Base-by-base conservation (phyloP, 2,797 vertebrate species). In the Apodemus agrarius region DNA sequence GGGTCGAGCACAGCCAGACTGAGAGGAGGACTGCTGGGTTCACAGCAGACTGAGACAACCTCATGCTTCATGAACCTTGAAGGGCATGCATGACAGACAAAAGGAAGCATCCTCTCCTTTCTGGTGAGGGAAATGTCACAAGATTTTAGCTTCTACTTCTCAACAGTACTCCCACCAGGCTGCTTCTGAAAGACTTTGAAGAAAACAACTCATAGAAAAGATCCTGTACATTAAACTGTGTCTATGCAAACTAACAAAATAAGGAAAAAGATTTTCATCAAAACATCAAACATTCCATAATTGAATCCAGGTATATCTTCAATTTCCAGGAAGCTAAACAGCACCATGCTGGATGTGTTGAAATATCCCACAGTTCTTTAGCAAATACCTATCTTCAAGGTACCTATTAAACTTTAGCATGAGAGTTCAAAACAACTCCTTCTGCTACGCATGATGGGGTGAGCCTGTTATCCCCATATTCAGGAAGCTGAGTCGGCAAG, bases 51-150 rank as follows among this genome's bases (percentile, higher is more conserved):
- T 96, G 63, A 95, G 19, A 94, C 16, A 76, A 89, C 12, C 9
- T 78, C n/a, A 91, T 91, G 59, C 76, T 69, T 72, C 96, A 92
- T 67, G 52, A 86, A 92, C 91, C 37, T 1, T 94, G 69, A 96
- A 84, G 72, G 63, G 46, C 63, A 34, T 67, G 19, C 63, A 67
- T 72, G 26, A 69, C 29, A 72, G 21, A 61, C 31, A 16, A 95
- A 85, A 95, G 43, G 34, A 57, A 86, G 85, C 11, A 65, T 85
- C 43, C 2, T 89, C 59, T 80, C 89, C 24, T 90, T 90, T 79
- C 88, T 89, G n/a, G 65, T 4, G 57, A 19, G 12, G 7, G 26
- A 76, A 92, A 57, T 8, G 12, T 67, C 40, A 79, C 24, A 57
- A 75, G 22, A 74, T 31, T 93, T 43, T 49, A 83, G 12, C 34